Conservation (phyloP, 2,888 invertebrate genomes). For the Drosophila meridionalis region DNA sequence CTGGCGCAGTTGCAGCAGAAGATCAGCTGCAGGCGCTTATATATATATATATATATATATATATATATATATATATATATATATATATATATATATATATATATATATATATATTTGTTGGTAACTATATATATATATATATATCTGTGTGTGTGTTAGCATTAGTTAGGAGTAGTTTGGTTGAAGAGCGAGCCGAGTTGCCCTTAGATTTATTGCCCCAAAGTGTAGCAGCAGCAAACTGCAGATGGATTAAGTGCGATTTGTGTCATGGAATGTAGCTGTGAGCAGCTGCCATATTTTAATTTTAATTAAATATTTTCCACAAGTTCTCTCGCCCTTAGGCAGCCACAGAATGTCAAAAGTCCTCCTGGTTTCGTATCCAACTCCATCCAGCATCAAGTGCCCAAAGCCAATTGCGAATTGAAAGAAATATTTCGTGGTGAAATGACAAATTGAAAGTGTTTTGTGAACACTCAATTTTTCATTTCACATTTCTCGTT, state of each 20-base stretch:
- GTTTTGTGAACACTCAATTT: not conserved
- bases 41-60: constrained; percentile 9
- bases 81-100: not conserved
- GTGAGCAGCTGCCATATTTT: constrained; percentile 31
- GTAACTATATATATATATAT: not conserved
- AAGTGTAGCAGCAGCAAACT: constrained; percentile 57
- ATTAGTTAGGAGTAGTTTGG: constrained; percentile 65
- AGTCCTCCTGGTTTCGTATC: not conserved
- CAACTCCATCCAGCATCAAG: not conserved
- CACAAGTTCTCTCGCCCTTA: constrained; percentile 10
- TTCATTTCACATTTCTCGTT: not conserved
- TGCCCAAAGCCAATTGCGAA: not conserved
- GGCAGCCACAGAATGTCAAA: constrained; percentile 34
- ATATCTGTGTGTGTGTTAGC: constrained; percentile 18
- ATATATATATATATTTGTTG: constrained; percentile 3
- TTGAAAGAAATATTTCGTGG: not conserved
- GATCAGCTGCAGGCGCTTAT: constrained; percentile 53
- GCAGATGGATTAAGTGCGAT: constrained; percentile 76
- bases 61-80: constrained; percentile 15
- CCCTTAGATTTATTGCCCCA: constrained; percentile 67
- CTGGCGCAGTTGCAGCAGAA: constrained; percentile 25
- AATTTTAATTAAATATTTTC: constrained; percentile 68
- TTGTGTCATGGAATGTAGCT: constrained; percentile 20
- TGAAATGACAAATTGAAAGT: not conserved
- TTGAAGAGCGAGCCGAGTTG: constrained; percentile 64